Conservation (phyloP, 2,888 invertebrate genomes). For the Eilema sororculum region DNA sequence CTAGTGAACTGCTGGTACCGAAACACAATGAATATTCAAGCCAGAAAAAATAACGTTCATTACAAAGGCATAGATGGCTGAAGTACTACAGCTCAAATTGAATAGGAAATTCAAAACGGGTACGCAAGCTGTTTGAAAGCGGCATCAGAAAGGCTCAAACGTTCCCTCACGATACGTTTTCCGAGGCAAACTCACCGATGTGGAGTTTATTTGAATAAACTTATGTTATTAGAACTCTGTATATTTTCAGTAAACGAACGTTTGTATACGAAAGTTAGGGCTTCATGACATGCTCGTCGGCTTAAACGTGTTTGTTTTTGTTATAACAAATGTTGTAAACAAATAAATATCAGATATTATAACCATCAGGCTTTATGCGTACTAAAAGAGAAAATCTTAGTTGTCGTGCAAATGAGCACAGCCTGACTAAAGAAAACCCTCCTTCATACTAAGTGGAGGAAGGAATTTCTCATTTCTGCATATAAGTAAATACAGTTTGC, state of each 20-base stretch:
- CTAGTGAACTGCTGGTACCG: background rate
- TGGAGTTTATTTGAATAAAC: slow-evolving; percentile 40
- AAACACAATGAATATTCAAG: background rate
- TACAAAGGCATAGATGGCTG: slow-evolving; percentile 25
- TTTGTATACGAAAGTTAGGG: background rate
- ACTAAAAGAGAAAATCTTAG: too few relatives aligned
- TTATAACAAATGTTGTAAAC: background rate
- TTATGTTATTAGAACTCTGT: slow-evolving; percentile 35
- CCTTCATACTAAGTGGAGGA: too few relatives aligned
- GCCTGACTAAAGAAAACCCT: too few relatives aligned
- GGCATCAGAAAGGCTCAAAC: slow-evolving; percentile 45
- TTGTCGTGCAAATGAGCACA: too few relatives aligned
- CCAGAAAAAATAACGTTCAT: slow-evolving; percentile 19
- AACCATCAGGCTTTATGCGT: too few relatives aligned
- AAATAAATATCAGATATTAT: background rate
- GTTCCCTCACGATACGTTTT: slow-evolving; percentile 41
- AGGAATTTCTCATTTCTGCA: background rate
- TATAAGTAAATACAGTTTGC: background rate
- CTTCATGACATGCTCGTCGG: background rate
- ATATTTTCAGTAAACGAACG: slow-evolving; percentile 5
- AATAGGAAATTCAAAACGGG: slow-evolving; percentile 41
- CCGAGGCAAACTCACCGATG: slow-evolving; percentile 24
- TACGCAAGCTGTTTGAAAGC: slow-evolving; percentile 16
- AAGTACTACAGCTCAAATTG: slow-evolving; percentile 34
- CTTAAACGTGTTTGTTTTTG: background rate